Percentiles rank a stretch among this genome's conserved stretches.
Evolutionary conservation across 2,888 invertebrate genomes (phyloP).

Genomic region (Protonemura montana): DNA sequence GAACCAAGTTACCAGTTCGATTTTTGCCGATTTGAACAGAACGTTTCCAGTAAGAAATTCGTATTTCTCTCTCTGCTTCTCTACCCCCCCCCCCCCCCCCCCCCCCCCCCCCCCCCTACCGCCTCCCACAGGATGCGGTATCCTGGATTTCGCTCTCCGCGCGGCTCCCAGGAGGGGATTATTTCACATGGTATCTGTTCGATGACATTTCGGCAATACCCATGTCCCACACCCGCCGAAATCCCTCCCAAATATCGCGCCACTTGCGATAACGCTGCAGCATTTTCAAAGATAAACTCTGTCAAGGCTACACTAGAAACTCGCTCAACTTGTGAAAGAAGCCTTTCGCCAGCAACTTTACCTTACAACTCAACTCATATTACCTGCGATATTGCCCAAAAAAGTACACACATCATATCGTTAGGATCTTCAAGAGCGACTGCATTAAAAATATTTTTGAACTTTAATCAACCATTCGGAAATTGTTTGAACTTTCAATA

Average conservation of each 20-base stretch:
- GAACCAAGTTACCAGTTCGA: too few relatives aligned
- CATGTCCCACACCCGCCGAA: background rate
- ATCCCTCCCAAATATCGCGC: conserved; percentile 29
- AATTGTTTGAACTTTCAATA: too few relatives aligned
- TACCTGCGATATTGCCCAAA: too few relatives aligned
- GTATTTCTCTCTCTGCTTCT: conserved; percentile 38
- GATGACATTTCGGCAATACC: conserved; percentile 29
- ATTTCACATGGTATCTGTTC: conserved; percentile 37
- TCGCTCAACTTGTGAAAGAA: background rate
- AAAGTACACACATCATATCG: too few relatives aligned
- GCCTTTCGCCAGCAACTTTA: too few relatives aligned
- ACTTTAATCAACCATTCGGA: too few relatives aligned
- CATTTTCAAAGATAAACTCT: conserved; percentile 24
- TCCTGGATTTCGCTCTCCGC: background rate
- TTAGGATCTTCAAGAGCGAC: too few relatives aligned
- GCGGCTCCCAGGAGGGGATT: conserved; percentile 25
- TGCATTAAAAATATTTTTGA: too few relatives aligned
- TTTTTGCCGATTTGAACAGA: too few relatives aligned
- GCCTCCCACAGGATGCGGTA: background rate
- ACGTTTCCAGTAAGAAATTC: background rate
- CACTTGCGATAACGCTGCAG: conserved; percentile 29
- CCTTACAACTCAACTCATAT: too few relatives aligned
- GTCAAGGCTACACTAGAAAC: background rate
- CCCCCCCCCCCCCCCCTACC: conserved; percentile 31
- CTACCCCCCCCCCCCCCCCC: conserved; percentile 27